Base-by-base conservation (phyloP, 2,888 invertebrate genomes). In the Deilephila porcellus region DNA sequence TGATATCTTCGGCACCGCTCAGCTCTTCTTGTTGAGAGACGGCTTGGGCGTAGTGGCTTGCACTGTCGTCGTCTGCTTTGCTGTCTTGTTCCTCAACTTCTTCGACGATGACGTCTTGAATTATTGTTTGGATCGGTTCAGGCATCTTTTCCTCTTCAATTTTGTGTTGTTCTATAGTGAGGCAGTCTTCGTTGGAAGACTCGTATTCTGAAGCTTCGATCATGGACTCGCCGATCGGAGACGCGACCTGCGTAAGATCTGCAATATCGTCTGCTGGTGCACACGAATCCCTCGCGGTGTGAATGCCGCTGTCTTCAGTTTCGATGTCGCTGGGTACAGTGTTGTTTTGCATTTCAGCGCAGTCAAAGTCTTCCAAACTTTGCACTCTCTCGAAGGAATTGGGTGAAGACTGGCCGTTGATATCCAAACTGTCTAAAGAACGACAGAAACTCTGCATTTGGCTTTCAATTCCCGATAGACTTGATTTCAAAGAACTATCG, bases 231-330 rank as follows among this genome's bases (percentile, higher is more conserved):
- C 91, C 93, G 32, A 93, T 88, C 19, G 94, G 94, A 77, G 93
- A 93, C 74, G 93, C 93, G 76, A 94, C 92, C 87, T 94, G 93
- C 75, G 92, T 91, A 77, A 93, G 87, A 83, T 97, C 97, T 72
- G 96, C 96, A 29, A 96, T 96, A 81, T 97, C 97, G 86, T 97
- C 97, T 70, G 97, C 96, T 82, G 97, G 97, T 52, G 96, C 97
- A 82, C 97, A 97, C 29, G 97, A 97, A 73, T 97, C 97, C 85
- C 97, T 96, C 3, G 97, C 97, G 6, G 97, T 97, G 81, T 97
- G 97, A 77, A 97, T 97, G 3, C 97, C 97, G 77, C 97, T 97
- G 85, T 98, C 97, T 90, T 98, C 97, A 60, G 96, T 95, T 88
- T 97, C 97, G 63, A 96, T 96, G 80, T 96, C 95, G 77, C 95